These are phyloP conservation scores for Drosophila pseudotakahashii DNA, from an alignment of 2,888 invertebrate genomes.

Conservation along the genomic window DNA sequence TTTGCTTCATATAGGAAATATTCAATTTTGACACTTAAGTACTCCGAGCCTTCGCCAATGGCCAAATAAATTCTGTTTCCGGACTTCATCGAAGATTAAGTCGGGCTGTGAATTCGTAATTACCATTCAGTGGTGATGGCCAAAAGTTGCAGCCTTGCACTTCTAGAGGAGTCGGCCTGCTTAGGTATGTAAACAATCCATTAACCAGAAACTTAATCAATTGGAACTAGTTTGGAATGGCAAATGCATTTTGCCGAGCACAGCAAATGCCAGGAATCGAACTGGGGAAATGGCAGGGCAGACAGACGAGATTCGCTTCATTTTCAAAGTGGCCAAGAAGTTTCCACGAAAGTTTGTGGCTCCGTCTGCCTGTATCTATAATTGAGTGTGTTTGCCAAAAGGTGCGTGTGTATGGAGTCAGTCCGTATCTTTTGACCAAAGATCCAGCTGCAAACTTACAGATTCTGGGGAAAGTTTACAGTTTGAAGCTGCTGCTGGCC, in stretches of 20 bases:
- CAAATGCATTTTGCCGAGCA: conserved; percentile 67
- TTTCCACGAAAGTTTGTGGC: conserved; percentile 33
- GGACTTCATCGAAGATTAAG: conserved; percentile 12
- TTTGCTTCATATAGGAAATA: not conserved
- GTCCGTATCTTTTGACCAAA: conserved; percentile 57
- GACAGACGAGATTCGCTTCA: conserved; percentile 46
- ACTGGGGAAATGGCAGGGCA: conserved; percentile 9
- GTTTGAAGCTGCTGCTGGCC: conserved; percentile 20
- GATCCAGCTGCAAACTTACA: conserved; percentile 50
- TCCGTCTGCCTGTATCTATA: conserved; percentile 35
- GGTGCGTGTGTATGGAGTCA: conserved; percentile 39
- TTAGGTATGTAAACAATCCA: conserved; percentile 74
- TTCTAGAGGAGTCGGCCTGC: conserved; percentile 20
- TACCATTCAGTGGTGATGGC: conserved; percentile 15
- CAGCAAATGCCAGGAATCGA: conserved; percentile 49
- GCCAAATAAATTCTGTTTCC: conserved; percentile 13
- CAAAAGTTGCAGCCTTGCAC: conserved; percentile 30
- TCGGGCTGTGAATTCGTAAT: conserved; percentile 25
- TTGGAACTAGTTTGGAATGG: conserved; percentile 73
- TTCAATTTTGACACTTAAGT: not conserved
- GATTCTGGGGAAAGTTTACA: conserved; percentile 35
- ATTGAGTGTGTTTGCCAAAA: conserved; percentile 61
- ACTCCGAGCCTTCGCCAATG: not conserved
- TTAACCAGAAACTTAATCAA: conserved; percentile 78
- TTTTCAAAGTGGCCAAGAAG: conserved; percentile 57